Evolutionary conservation across 2,113 vertebrate genomes (phyloP).

Genomic region (Talpa occidentalis): DNA sequence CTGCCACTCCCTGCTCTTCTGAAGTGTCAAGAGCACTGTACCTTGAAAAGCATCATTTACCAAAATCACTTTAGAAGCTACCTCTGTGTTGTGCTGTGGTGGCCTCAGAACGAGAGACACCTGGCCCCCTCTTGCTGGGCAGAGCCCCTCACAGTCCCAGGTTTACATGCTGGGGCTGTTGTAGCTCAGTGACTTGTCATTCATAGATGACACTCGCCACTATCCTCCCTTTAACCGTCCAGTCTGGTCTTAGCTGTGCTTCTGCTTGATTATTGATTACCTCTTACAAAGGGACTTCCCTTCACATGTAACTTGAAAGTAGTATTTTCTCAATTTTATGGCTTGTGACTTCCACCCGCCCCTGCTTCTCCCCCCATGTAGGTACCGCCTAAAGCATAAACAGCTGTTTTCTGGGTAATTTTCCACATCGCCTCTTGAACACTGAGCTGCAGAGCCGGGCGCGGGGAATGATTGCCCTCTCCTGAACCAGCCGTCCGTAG

Average conservation of each 20-base stretch:
- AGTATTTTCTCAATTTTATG: slow-evolving; percentile 67
- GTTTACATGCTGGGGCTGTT: slow-evolving; percentile 49
- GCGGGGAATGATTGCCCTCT: slow-evolving; percentile 54
- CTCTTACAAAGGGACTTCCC: neutral
- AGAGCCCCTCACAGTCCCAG: neutral
- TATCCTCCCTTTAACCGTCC: neutral
- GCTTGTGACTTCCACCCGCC: slow-evolving; percentile 50
- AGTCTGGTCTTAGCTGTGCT: neutral
- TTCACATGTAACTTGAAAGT: slow-evolving; percentile 71
- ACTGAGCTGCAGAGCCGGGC: slow-evolving; percentile 9
- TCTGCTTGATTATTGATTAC: slow-evolving; percentile 43
- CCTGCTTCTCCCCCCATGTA: slow-evolving; percentile 59
- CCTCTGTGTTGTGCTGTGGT: neutral
- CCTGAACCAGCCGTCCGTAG: slow-evolving; percentile 51
- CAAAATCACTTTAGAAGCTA: neutral
- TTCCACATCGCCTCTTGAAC: slow-evolving; percentile 64
- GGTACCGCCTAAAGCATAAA: slow-evolving; percentile 46
- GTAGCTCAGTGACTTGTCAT: slow-evolving; percentile 18
- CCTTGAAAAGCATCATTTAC: neutral
- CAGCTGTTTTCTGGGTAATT: slow-evolving; percentile 73
- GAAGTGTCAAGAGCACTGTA: neutral
- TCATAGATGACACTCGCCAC: neutral
- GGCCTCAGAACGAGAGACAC: neutral
- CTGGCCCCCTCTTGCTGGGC: neutral
- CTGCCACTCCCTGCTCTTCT: neutral